Evolutionary conservation across 2,113 vertebrate genomes (phyloP), one percentile per base, ranked within the genome.

Genomic region (Numida meleagris): DNA sequence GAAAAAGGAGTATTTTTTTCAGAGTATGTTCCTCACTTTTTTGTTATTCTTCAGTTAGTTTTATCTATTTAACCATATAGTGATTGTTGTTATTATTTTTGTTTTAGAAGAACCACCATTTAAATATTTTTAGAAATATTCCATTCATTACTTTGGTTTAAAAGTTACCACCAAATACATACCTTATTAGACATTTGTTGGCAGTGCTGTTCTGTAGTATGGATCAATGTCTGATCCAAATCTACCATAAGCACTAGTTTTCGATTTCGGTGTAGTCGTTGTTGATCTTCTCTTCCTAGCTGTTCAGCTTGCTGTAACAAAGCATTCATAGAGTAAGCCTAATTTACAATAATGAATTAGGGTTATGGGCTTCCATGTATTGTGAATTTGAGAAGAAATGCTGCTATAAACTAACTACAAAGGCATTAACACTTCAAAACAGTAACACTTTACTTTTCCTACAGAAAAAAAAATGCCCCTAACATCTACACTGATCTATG

Each of bases 161-260:
- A 79, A 79, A 82, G 20, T 23, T 34, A 85, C 53, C 15, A 58
- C 13, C 38, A 77, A 42, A 46, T 48, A 80, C 72, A 57, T 95
- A 99, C 99, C 97, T 98, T 99, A 88, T 99, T 99, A 63, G 99
- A 99, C 98, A 99, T 99, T 51, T 98, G 98, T 67, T 98, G 99
- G 94, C 98, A 99, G 94, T 98, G 98, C 95, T 99, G 99, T 80
- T 99, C 99, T 1, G 99, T 99, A 8, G 99, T 99, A 96, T 99
- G 99, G 94, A 99, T 99, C 88, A 99, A 95, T 0, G 99, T 99
- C 98, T 99, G 99, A 96, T 99, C 99, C 97, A 99, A 96, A 92
- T 99, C 99, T 75, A 99, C 99, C 99, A 99, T 99, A 25, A 99
- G 98, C 65, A 99, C 99, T 48, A 99, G 96, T 85, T 99, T 99